Evolutionary conservation across 2,888 invertebrate species (phyloP), one percentile per base, ranked within the genome.

Genomic region (Polia nebulosa): DNA sequence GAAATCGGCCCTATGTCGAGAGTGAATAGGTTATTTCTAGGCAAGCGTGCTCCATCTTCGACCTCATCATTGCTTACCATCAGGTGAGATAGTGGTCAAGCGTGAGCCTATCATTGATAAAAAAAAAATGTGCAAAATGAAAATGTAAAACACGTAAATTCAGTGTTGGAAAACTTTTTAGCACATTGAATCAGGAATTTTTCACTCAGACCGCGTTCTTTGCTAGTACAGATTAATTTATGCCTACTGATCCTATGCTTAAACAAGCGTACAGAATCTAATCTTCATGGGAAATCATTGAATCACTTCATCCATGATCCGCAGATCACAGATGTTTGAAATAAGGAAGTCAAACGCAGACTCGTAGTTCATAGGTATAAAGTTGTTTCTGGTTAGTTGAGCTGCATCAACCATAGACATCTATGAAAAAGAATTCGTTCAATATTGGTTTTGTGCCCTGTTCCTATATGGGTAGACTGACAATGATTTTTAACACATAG

Each of bases 251-350:
- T n/a, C 2, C 5, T n/a, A 11, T 32, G 11, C 15, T 13, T 32
- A 32, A 52, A 52, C 20, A 20, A 20, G 32, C 20, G 15, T 52
- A 20, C 0, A 17, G 1, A 22, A 22, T 49, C 8, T 13, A 20
- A 74, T 75, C 73, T 62, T 4, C 6, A n/a, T 68, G 61, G 29
- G 75, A 74, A 63, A 76, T 74, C 76, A 17, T 9, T 15, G 34
- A 44, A 15, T 17, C 20, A 22, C 6, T n/a, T 25, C 53, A 58
- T 4, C 34, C 72, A 45, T 8, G 44, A 22, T 27, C 6, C n/a
- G 4, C 7, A 20, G 1, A 27, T 51, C 34, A 15, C 74, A 76
- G 1, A 63, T 74, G 74, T 49, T 74, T 76, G 8, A 2, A 11
- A 55, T 70, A 58, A 41, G 39, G 47, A 68, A 52, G 34, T 22